These are phyloP conservation scores for Neoaliturus tenellus DNA, from an alignment of 2,888 invertebrate genomes.

Conservation along the genomic window DNA sequence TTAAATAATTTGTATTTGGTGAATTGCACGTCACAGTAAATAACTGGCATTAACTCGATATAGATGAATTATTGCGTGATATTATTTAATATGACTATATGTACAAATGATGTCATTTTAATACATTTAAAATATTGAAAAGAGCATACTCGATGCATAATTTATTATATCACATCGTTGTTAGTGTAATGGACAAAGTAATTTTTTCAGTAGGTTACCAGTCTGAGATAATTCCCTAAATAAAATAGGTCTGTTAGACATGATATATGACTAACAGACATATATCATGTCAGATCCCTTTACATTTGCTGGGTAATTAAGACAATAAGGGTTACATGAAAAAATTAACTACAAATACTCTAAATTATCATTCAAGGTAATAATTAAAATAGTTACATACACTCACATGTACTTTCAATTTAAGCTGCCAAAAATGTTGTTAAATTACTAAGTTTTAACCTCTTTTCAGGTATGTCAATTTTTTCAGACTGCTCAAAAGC, in stretches of 20 bases:
- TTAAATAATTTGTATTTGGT: neutral
- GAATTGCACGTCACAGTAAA: neutral
- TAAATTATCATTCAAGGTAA: neutral
- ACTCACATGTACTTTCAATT: no score
- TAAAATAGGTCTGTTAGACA: no score
- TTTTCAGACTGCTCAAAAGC: neutral
- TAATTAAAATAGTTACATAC: no score
- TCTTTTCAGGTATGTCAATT: neutral
- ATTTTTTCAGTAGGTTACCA: no score
- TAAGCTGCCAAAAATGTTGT: no score
- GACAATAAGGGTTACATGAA: neutral
- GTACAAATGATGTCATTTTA: neutral
- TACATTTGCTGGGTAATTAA: no score
- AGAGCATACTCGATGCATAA: no score
- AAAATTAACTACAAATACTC: neutral
- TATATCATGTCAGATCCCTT: no score
- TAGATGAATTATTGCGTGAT: neutral
- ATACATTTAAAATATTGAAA: neutral
- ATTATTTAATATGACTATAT: neutral
- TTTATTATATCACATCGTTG: no score
- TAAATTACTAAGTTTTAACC: neutral
- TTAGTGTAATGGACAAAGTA: neutral
- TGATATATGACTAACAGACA: no score
- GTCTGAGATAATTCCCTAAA: no score
- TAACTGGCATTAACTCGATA: neutral